A percentile compares a stretch with the other conserved stretches of the same genome.
Evolutionary conservation across 2,888 invertebrate genomes (phyloP).

Genomic region (Cistogaster globosa): DNA sequence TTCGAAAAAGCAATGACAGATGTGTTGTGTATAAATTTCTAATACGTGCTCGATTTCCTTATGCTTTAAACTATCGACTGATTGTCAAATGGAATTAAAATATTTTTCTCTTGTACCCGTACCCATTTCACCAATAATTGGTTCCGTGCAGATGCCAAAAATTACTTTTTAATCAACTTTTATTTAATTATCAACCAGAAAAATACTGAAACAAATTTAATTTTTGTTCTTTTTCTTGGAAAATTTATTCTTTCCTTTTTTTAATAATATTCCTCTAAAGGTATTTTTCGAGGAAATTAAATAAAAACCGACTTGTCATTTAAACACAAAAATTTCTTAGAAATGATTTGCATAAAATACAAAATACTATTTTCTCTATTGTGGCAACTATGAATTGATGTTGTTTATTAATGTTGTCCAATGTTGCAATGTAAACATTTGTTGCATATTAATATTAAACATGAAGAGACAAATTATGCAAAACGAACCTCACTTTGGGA

Average conservation of each 20-base stretch:
- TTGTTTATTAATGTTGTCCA: conserved; percentile 15
- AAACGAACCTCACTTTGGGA: conserved; percentile 8
- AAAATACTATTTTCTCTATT: neutral
- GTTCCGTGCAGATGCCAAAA: no score
- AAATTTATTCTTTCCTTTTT: neutral
- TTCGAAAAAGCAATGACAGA: no score
- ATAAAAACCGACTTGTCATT: neutral
- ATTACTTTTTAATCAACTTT: no score
- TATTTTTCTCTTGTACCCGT: no score
- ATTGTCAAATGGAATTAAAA: no score
- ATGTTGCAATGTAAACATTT: conserved; percentile 20
- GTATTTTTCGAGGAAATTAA: neutral
- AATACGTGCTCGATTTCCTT: no score
- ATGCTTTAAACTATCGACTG: no score
- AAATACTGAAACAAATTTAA: neutral
- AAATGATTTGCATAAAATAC: conserved; percentile 35
- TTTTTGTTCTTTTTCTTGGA: no score
- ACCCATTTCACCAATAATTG: no score
- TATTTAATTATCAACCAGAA: neutral
- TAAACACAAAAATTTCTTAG: conserved; percentile 10
- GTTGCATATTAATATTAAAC: conserved; percentile 44
- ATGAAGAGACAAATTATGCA: conserved; percentile 10
- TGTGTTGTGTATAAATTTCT: no score
- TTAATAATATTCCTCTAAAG: neutral
- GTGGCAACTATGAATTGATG: conserved; percentile 30